Evolutionary conservation across 2,797 vertebrate genomes (phyloP).

Genomic region (Sebastes trivittatus): DNA sequence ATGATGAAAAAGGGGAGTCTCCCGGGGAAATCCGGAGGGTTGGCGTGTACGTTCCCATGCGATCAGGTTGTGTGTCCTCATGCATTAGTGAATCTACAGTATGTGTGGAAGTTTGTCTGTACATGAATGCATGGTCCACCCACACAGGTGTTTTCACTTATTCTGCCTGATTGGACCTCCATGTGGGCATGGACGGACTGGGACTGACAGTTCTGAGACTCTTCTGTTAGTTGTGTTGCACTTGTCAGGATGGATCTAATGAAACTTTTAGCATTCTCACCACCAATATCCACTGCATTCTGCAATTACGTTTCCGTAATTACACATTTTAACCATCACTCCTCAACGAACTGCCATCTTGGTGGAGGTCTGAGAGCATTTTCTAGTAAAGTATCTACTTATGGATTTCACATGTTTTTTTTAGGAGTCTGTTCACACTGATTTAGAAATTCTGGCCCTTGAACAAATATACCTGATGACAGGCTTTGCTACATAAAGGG

Average conservation of each 20-base stretch:
- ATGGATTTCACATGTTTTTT: too few species aligned
- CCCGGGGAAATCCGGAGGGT: too few species aligned
- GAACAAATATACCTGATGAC: too few species aligned
- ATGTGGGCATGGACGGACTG: not conserved
- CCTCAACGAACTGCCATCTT: too few species aligned
- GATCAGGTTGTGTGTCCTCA: conserved; percentile 14
- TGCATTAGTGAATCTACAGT: conserved; percentile 37
- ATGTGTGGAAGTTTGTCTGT: conserved; percentile 28
- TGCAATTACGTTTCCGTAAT: not conserved
- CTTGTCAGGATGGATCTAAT: not conserved
- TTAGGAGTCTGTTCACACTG: too few species aligned
- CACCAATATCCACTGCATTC: not conserved
- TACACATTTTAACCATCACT: too few species aligned
- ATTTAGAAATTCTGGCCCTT: too few species aligned
- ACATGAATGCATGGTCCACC: conserved; percentile 15
- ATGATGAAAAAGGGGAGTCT: too few species aligned
- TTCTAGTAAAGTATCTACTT: too few species aligned
- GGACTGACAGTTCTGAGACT: conserved; percentile 19
- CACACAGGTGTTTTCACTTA: conserved; percentile 61
- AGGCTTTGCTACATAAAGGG: too few species aligned
- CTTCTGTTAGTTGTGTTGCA: not conserved
- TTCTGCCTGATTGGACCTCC: conserved; percentile 49
- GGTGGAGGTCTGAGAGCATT: too few species aligned
- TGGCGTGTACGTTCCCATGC: not conserved
- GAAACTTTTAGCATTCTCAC: not conserved